Conservation (phyloP, 2,888 invertebrate species). For the Phalera bucephala region DNA sequence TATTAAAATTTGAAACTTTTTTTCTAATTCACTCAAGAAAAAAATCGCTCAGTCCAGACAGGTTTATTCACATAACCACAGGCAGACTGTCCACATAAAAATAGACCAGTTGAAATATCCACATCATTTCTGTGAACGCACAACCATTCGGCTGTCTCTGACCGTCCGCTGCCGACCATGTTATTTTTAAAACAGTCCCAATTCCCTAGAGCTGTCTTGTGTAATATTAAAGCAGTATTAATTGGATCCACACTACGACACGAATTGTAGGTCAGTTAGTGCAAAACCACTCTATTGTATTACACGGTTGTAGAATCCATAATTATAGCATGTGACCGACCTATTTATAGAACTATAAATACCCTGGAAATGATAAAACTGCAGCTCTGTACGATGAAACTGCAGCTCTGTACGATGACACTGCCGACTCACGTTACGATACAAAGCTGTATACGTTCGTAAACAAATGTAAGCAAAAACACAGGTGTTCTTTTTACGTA, state of each 20-base stretch:
- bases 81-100: constrained; percentile 43
- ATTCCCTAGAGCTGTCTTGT: constrained; percentile 50
- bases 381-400: constrained; percentile 38
- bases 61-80: constrained; percentile 16
- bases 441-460: constrained; percentile 23
- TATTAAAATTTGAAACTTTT: too few species aligned
- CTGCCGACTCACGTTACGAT: constrained; percentile 13
- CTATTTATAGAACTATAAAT: constrained; percentile 69
- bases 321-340: constrained; percentile 55
- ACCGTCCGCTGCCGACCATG: constrained; percentile 43
- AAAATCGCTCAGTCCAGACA: constrained; percentile 1
- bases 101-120: constrained; percentile 59
- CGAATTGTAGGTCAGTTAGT: constrained; percentile 24
- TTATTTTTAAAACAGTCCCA: constrained; percentile 69
- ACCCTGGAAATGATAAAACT: constrained; percentile 67
- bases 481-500: constrained; percentile 36
- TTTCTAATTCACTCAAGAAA: too few species aligned
- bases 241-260: constrained; percentile 20
- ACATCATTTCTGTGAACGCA: constrained; percentile 54
- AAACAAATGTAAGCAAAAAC: constrained; percentile 53
- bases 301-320: constrained; percentile 46
- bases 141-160: constrained; percentile 51
- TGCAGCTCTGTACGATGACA: constrained; percentile 17
- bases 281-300: constrained; percentile 14
- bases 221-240: constrained; percentile 28